phyloP scores from a whole-genome alignment of 2,113 vertebrate genomes.

The Noctilio leporinus region DNA sequence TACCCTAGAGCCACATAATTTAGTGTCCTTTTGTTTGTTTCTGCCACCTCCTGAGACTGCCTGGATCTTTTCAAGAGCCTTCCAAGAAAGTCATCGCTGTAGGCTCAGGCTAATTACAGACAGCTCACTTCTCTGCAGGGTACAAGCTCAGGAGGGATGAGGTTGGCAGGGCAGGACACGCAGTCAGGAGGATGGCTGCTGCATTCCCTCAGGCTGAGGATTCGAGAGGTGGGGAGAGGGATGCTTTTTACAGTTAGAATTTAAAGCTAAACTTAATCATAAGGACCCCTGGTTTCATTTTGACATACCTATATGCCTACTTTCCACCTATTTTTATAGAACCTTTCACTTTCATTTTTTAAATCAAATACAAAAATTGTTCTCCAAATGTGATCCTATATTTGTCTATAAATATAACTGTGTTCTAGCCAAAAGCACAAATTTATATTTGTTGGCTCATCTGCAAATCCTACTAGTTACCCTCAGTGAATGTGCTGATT shows the following conservation, averaged over 20 bases:
- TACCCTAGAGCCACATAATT: too few relatives aligned
- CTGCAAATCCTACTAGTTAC: slow-evolving; percentile 37
- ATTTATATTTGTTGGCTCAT: slow-evolving; percentile 53
- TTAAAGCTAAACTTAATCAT: neutral
- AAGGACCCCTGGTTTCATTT: neutral
- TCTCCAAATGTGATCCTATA: slow-evolving; percentile 27
- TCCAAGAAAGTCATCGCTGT: too few relatives aligned
- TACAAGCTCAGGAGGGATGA: too few relatives aligned
- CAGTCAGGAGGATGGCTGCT: too few relatives aligned
- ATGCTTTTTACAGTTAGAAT: neutral
- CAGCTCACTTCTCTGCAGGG: too few relatives aligned
- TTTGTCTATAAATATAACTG: slow-evolving; percentile 51
- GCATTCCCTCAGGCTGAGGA: too few relatives aligned
- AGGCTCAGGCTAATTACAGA: too few relatives aligned
- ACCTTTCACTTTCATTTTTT: neutral
- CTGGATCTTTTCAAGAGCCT: too few relatives aligned
- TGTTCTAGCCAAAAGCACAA: slow-evolving; percentile 48
- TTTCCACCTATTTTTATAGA: neutral
- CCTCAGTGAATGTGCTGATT: slow-evolving; percentile 57
- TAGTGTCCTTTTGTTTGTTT: too few relatives aligned
- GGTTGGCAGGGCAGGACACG: too few relatives aligned
- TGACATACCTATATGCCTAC: neutral
- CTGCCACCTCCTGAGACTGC: too few relatives aligned
- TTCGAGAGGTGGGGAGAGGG: neutral
- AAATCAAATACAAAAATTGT: slow-evolving; percentile 14